Percentiles rank a stretch among this genome's conserved stretches.
Evolutionary conservation across 1,140 invertebrate species (phyloP).

Genomic region (Drosophila albomicans): DNA sequence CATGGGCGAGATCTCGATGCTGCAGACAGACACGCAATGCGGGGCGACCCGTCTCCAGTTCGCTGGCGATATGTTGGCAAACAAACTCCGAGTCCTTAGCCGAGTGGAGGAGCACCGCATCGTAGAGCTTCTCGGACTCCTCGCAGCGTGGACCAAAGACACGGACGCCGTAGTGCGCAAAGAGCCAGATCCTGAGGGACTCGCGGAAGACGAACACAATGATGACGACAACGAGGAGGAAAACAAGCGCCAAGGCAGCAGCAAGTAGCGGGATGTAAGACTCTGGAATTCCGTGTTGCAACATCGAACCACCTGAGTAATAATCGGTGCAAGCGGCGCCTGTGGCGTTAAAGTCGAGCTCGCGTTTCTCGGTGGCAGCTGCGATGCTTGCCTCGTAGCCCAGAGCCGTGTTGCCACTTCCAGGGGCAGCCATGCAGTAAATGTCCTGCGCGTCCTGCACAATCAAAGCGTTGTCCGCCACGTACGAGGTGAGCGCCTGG

Average conservation of each 20-base stretch:
- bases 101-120: constrained; percentile 96
- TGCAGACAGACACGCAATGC: constrained; percentile 94
- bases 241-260: constrained; percentile 90
- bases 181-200: constrained; percentile 93
- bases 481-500: constrained; percentile 93
- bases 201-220: constrained; percentile 94
- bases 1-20: constrained; percentile 90
- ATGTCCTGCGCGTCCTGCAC: constrained; percentile 91
- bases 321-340: constrained; percentile 91
- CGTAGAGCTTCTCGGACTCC: constrained; percentile 94
- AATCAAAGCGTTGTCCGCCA: constrained; percentile 92
- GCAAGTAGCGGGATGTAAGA: constrained; percentile 94
- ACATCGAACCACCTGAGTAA: constrained; percentile 92
- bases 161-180: constrained; percentile 93
- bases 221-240: constrained; percentile 90
- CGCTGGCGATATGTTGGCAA: constrained; percentile 91
- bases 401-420: constrained; percentile 85
- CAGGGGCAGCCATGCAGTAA: constrained; percentile 90
- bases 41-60: constrained; percentile 91
- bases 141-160: constrained; percentile 89
- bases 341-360: constrained; percentile 92
- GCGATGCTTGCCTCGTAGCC: constrained; percentile 71
- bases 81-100: constrained; percentile 96
- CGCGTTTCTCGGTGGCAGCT: constrained; percentile 86
- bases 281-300: constrained; percentile 92